Evolutionary conservation across 2,797 vertebrate genomes (phyloP), one percentile per base, ranked within the genome.

Genomic region (Oceanodroma leucorhoa): DNA sequence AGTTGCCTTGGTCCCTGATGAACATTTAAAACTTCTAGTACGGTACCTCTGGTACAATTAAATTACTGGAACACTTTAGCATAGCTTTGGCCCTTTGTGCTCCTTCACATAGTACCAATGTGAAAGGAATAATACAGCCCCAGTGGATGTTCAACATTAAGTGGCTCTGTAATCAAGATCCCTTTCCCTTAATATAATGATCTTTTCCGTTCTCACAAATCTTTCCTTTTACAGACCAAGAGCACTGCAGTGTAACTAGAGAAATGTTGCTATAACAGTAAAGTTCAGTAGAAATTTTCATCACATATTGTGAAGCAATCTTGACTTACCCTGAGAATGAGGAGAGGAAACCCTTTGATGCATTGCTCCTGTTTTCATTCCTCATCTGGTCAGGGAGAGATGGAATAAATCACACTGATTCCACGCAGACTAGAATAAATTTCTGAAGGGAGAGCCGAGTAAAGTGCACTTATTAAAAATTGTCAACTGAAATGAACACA

Each of bases 381-480:
- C 32, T 93, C 70, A 70, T 91, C 70, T 87, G 60, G 66, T 89
- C 60, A 60, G 46, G 24, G 19, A 84, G 41, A 83, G 55, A 46
- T 78, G 43, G 75, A 90, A 95, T 94, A 96, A 95, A 94, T 92
- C 87, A 95, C n/a, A 86, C 14, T 38, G 22, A 45, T 92, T 93
- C 71, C 40, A 89, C 14, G 2, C 32, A 72, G 43, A 76, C 89
- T 83, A 73, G 83, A 95, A 96, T 90, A 94, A 87, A 90, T 96
- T 86, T 92, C 81, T 67, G 58, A 88, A 91, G 50, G 30, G 46
- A 91, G 15, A 79, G 12, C 21, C 71, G 51, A 83, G 55, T 82
- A 58, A 93, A 96, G 65, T 81, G 76, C 16, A 23, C 32, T 76
- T 95, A 85, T 76, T 95, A 91, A 93, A 91, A 96, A 93, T 45